Conservation (phyloP, 2,888 invertebrate species). For the Resseliella maxima region DNA sequence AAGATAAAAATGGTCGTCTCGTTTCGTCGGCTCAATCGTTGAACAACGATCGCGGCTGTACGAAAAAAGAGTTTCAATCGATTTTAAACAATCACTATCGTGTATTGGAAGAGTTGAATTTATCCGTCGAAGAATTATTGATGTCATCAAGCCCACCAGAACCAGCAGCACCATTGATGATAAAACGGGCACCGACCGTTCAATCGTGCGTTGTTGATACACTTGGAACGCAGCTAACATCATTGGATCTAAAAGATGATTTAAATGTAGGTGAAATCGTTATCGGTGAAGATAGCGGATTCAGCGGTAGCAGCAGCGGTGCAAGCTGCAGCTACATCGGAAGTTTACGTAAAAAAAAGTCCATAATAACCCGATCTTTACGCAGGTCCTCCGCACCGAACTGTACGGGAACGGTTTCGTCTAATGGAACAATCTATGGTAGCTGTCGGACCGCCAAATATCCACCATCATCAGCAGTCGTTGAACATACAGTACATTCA, state of each 20-base stretch:
- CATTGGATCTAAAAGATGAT: constrained; percentile 67
- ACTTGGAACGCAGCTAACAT: constrained; percentile 65
- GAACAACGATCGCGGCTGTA: constrained; percentile 63
- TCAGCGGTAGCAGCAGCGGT: constrained; percentile 80
- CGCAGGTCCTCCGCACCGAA: constrained; percentile 57
- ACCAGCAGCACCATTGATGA: constrained; percentile 35
- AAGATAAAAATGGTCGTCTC: constrained; percentile 66
- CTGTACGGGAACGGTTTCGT: constrained; percentile 30
- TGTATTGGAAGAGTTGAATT: constrained; percentile 86
- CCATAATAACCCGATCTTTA: constrained; percentile 60
- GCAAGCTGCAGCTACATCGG: constrained; percentile 78
- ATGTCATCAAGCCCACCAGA: constrained; percentile 78
- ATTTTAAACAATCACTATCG: constrained; percentile 86
- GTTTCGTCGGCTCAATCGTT: constrained; percentile 57
- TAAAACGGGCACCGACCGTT: constrained; percentile 60
- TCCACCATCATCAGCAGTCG: not conserved
- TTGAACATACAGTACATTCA: not conserved
- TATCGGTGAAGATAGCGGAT: constrained; percentile 74
- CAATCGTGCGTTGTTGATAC: constrained; percentile 66
- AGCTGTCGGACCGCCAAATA: constrained; percentile 57
- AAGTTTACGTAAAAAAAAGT: constrained; percentile 72
- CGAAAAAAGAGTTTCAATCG: constrained; percentile 82
- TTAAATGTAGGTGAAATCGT: constrained; percentile 56
- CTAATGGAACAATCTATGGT: constrained; percentile 56
- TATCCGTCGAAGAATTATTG: constrained; percentile 88